Conservation (phyloP, 2,797 vertebrate species). For the Falco peregrinus region DNA sequence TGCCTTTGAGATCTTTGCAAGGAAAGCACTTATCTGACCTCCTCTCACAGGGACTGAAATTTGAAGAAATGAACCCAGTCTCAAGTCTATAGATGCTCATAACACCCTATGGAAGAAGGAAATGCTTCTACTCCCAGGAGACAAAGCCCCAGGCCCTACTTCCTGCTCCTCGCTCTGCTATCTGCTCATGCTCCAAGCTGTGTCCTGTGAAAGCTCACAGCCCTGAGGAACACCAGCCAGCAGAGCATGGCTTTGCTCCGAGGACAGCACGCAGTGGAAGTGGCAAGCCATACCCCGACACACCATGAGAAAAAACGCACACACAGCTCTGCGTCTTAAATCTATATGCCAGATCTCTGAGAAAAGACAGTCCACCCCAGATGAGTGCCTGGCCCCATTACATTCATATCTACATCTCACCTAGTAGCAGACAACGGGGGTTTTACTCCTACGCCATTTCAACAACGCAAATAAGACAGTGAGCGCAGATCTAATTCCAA, state of each 20-base stretch:
- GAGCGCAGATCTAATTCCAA: not conserved
- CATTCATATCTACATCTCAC: not conserved
- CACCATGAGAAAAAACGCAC: fast-evolving
- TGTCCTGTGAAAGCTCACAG: not conserved
- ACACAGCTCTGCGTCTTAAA: not conserved
- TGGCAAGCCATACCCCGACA: fast-evolving
- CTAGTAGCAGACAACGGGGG: not conserved
- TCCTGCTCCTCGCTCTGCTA: not conserved
- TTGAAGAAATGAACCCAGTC: not conserved
- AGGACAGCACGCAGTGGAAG: not conserved
- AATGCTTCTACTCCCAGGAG: not conserved
- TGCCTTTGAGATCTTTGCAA: not conserved
- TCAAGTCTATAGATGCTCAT: not conserved
- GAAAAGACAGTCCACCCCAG: not conserved
- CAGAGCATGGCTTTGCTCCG: fast-evolving
- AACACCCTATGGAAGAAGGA: not conserved
- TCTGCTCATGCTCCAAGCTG: fast-evolving
- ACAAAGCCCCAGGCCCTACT: not conserved
- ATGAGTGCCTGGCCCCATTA: not conserved
- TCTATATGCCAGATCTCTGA: not conserved
- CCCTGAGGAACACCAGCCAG: not conserved
- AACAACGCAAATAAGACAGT: fast-evolving
- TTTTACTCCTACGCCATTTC: not conserved
- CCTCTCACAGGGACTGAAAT: not conserved
- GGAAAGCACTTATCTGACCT: not conserved